A percentile compares a stretch with the other conserved stretches of the same genome.
phyloP scores from a whole-genome alignment of 2,888 invertebrate species.

The Prosopocoilus inquinatus region DNA sequence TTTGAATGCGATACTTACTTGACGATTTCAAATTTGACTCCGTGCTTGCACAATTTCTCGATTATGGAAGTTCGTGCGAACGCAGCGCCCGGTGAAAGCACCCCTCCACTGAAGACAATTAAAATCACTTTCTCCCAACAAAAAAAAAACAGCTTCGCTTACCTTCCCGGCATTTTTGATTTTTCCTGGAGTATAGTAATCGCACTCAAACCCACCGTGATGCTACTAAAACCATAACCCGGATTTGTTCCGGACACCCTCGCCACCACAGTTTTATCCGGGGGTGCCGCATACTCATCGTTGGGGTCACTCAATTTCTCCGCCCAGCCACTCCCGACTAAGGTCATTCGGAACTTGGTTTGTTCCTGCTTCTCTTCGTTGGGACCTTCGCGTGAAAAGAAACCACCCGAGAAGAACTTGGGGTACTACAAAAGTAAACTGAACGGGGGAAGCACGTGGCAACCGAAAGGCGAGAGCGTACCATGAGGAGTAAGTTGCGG shows the following conservation, averaged over 20 bases:
- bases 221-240: slow-evolving; percentile 82
- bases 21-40: slow-evolving; percentile 63
- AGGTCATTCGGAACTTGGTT: slow-evolving; percentile 63
- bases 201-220: slow-evolving; percentile 70
- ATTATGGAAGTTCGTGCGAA: slow-evolving; percentile 80
- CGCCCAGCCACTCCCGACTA: slow-evolving; percentile 79
- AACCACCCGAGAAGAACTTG: slow-evolving; percentile 67
- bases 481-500: slow-evolving; percentile 64
- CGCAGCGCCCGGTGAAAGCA: slow-evolving; percentile 80
- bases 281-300: slow-evolving; percentile 57
- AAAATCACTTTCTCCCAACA: neutral
- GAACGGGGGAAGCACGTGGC: no score
- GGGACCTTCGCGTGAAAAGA: slow-evolving; percentile 66
- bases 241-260: slow-evolving; percentile 69
- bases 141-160: slow-evolving; percentile 37
- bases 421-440: slow-evolving; percentile 33
- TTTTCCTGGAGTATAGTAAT: slow-evolving; percentile 72
- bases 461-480: slow-evolving; percentile 36
- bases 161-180: slow-evolving; percentile 73
- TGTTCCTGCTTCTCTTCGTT: slow-evolving; percentile 59
- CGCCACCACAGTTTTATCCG: slow-evolving; percentile 64
- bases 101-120: slow-evolving; percentile 72
- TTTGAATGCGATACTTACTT: slow-evolving; percentile 35
- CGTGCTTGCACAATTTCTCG: slow-evolving; percentile 69
- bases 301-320: slow-evolving; percentile 58